Conservation (phyloP, 2,113 vertebrate species). For the Tragelaphus strepsiceros region DNA sequence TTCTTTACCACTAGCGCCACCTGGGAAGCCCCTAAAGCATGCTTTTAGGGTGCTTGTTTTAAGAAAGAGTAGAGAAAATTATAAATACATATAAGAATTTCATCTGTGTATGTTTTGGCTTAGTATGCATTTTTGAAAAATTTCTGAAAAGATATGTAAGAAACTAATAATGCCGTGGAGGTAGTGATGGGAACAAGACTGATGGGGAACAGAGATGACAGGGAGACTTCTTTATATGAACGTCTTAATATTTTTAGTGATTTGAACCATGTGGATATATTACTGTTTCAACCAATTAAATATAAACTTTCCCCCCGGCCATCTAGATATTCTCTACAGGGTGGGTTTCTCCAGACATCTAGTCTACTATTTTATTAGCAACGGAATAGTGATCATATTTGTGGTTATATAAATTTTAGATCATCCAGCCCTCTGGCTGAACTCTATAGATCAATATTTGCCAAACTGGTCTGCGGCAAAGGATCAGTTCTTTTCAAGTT, state of each 20-base stretch:
- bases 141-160: not conserved
- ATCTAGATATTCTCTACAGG: not conserved
- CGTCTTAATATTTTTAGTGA: not conserved
- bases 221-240: not conserved
- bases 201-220: too few species aligned
- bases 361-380: not conserved
- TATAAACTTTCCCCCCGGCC: not conserved
- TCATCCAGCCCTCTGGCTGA: not conserved
- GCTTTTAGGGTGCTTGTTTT: not conserved
- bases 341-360: not conserved
- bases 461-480: not conserved
- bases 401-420: not conserved
- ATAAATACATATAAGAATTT: not conserved
- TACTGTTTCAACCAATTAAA: not conserved
- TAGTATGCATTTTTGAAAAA: not conserved
- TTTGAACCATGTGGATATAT: not conserved
- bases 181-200: not conserved
- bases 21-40: not conserved
- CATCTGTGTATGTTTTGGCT: not conserved
- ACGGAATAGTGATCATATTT: not conserved
- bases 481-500: not conserved
- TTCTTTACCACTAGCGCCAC: not conserved
- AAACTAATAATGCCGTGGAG: not conserved
- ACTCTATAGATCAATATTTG: not conserved
- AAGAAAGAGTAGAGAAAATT: not conserved